Percentiles rank a stretch among this genome's conserved stretches.
These are phyloP conservation scores for Catagonus wagneri DNA, from an alignment of 2,113 vertebrate genomes.

Conservation along the genomic window DNA sequence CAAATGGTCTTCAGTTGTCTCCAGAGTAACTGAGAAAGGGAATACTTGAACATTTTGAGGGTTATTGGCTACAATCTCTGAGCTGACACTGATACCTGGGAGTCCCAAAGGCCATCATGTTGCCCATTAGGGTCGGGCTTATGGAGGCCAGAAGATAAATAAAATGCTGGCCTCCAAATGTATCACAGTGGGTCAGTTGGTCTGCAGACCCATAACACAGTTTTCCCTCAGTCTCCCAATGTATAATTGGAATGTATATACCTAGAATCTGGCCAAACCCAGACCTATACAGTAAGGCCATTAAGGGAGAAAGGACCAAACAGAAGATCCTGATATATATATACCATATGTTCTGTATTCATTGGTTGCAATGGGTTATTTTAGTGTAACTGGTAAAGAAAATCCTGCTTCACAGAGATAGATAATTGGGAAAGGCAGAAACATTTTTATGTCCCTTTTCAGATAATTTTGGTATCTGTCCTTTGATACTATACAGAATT, in stretches of 20 bases:
- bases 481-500: conserved; percentile 40
- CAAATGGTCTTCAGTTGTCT: not conserved
- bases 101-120: not conserved
- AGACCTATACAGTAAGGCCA: not conserved
- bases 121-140: not conserved
- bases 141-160: not conserved
- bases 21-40: not conserved
- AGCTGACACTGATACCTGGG: not conserved
- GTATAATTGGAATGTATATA: not conserved
- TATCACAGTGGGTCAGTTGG: not conserved
- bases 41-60: not conserved
- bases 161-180: not conserved
- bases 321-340: not conserved
- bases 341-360: not conserved
- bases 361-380: not conserved
- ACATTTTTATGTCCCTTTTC: not conserved
- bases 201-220: not conserved
- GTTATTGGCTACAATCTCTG: not conserved
- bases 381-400: not conserved
- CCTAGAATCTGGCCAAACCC: not conserved
- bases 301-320: not conserved
- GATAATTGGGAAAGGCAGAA: not conserved
- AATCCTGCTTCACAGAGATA: not conserved
- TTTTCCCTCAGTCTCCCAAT: not conserved
- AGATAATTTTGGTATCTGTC: not conserved